These are phyloP conservation scores for Thaumetopoea pityocampa DNA, from an alignment of 1,140 invertebrate genomes.

Conservation along the genomic window DNA sequence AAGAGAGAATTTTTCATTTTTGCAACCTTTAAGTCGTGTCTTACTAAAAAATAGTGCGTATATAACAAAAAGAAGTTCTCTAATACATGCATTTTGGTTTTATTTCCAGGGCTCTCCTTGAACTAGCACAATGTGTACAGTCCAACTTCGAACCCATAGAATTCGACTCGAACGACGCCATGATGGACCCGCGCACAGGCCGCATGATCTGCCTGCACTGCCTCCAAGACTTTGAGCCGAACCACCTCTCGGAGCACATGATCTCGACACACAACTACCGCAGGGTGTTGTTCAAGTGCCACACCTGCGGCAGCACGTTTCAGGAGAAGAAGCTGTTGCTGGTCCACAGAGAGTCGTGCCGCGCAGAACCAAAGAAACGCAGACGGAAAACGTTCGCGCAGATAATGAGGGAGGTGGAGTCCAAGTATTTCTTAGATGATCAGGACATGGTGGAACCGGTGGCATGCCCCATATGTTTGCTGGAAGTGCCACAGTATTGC, in stretches of 20 bases:
- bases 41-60: too few relatives aligned
- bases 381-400: conserved; percentile 24
- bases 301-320: conserved; percentile 17
- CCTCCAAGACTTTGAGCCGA: conserved; percentile 20
- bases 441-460: conserved; percentile 14
- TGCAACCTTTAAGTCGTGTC: too few relatives aligned
- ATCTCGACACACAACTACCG: conserved; percentile 23
- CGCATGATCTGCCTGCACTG: conserved; percentile 27
- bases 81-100: too few relatives aligned
- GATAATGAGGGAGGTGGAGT: conserved; percentile 24
- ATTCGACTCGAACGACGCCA: conserved; percentile 24
- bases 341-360: conserved; percentile 18
- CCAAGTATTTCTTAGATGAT: conserved; percentile 4
- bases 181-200: conserved; percentile 21
- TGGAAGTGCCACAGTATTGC: conserved; percentile 23
- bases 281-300: conserved; percentile 22
- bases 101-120: conserved; percentile 22
- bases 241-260: conserved; percentile 21
- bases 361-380: conserved; percentile 12
- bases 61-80: too few relatives aligned
- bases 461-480: conserved; percentile 24
- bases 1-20: too few relatives aligned
- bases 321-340: conserved; percentile 17
- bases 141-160: conserved; percentile 24
- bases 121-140: conserved; percentile 27